Evolutionary conservation across 1,140 invertebrate species (phyloP).

Genomic region (Anoplolepis gracilipes): DNA sequence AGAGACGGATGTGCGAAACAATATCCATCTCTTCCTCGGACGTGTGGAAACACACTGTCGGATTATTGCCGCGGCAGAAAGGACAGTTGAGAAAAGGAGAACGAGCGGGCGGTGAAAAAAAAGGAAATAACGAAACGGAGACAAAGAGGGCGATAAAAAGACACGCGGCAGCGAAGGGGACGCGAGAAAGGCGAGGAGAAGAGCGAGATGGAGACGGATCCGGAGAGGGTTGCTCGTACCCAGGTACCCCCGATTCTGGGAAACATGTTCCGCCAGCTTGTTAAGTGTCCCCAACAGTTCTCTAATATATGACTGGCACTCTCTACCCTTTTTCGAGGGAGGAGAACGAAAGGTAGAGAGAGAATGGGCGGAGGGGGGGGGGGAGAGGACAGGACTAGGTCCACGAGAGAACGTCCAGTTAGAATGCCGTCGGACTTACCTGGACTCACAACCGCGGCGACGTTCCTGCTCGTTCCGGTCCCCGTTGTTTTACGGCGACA

Average conservation of each 20-base stretch:
- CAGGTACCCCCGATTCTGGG: conserved; percentile 79
- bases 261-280: conserved; percentile 84
- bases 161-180: conserved; percentile 57
- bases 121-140: conserved; percentile 14
- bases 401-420: conserved; percentile 53
- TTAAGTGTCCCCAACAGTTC: conserved; percentile 83
- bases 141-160: conserved; percentile 61
- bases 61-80: conserved; percentile 57
- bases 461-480: conserved; percentile 51
- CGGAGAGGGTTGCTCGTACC: conserved; percentile 67
- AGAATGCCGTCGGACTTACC: conserved; percentile 68
- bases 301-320: conserved; percentile 83
- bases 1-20: conserved; percentile 41
- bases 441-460: conserved; percentile 57
- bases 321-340: conserved; percentile 72
- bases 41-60: conserved; percentile 56
- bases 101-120: conserved; percentile 16
- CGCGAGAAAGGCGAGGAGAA: conserved; percentile 37
- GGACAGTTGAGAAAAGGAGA: not conserved
- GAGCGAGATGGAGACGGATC: conserved; percentile 32
- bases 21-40: conserved; percentile 59
- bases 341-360: conserved; percentile 47
- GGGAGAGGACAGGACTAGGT: conserved; percentile 47
- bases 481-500: conserved; percentile 58
- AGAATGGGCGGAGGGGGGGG: conserved; percentile 64